A percentile compares a stretch with the other conserved stretches of the same genome.
These are phyloP conservation scores for Tenthredo mesomela DNA, from an alignment of 2,888 invertebrate genomes.

Conservation along the genomic window DNA sequence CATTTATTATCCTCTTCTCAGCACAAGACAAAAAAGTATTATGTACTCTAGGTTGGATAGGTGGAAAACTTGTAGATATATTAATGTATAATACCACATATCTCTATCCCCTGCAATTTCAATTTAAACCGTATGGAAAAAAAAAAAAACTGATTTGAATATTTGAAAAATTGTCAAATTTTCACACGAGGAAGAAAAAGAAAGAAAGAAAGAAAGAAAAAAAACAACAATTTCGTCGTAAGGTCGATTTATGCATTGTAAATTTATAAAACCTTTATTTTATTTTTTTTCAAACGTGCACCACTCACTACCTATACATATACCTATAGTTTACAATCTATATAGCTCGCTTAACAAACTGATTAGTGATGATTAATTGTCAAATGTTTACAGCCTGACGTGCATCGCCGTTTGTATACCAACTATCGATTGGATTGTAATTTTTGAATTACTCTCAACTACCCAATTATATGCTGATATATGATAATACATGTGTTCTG, in stretches of 20 bases:
- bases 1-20: constrained; percentile 33
- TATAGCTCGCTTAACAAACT: constrained; percentile 19
- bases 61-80: constrained; percentile 42
- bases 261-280: neutral
- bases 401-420: constrained; percentile 58
- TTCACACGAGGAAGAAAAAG: neutral
- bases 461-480: constrained; percentile 76
- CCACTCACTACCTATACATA: neutral
- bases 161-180: neutral
- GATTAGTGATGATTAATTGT: constrained; percentile 2
- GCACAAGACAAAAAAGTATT: neutral
- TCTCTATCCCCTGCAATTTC: neutral
- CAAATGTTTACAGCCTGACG: constrained; percentile 24
- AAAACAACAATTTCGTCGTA: no score
- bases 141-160: neutral
- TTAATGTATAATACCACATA: constrained; percentile 37
- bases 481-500: constrained; percentile 76
- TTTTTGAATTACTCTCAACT: constrained; percentile 75
- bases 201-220: neutral
- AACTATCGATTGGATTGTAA: constrained; percentile 73
- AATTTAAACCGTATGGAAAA: neutral
- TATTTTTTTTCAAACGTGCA: neutral
- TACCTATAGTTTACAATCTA: neutral
- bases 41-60: constrained; percentile 9
- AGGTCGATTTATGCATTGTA: neutral